phyloP scores from a whole-genome alignment of 2,888 invertebrate species.

The Cephonodes hylas region DNA sequence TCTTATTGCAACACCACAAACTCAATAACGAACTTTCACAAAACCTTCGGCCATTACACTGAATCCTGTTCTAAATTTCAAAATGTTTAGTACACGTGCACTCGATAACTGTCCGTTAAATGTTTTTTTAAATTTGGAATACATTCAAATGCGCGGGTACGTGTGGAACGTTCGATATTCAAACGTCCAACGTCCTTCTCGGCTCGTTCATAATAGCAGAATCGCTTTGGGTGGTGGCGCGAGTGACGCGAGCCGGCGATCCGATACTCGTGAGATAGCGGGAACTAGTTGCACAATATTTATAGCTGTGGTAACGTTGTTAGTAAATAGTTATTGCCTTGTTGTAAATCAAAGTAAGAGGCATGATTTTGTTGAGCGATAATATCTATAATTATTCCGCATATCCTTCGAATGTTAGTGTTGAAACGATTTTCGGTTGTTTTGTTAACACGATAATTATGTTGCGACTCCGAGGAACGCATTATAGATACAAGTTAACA shows the following conservation, averaged over 20 bases:
- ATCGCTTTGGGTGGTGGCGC: constrained; percentile 23
- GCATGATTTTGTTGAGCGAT: neutral
- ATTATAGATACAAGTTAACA: no score
- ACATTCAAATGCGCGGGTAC: neutral
- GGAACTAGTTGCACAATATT: constrained; percentile 4
- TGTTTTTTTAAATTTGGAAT: neutral
- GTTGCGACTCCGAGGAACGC: no score
- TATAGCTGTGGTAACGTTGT: neutral
- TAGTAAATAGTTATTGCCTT: neutral
- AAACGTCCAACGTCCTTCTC: constrained; percentile 26
- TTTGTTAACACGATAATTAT: no score
- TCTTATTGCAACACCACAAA: constrained; percentile 4
- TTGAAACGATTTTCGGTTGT: no score
- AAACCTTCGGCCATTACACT: neutral
- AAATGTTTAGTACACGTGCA: neutral
- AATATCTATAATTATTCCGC: neutral
- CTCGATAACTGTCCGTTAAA: neutral
- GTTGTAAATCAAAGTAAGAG: neutral
- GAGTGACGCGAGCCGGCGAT: constrained; percentile 21
- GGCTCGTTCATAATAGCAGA: constrained; percentile 21
- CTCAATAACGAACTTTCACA: constrained; percentile 9
- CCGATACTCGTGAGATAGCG: constrained; percentile 14
- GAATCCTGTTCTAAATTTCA: neutral
- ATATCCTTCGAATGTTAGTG: no score
- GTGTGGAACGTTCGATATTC: constrained; percentile 8